Evolutionary conservation across 2,797 vertebrate genomes (phyloP), one percentile per base, ranked within the genome.

Genomic region (Anguilla pacifica): DNA sequence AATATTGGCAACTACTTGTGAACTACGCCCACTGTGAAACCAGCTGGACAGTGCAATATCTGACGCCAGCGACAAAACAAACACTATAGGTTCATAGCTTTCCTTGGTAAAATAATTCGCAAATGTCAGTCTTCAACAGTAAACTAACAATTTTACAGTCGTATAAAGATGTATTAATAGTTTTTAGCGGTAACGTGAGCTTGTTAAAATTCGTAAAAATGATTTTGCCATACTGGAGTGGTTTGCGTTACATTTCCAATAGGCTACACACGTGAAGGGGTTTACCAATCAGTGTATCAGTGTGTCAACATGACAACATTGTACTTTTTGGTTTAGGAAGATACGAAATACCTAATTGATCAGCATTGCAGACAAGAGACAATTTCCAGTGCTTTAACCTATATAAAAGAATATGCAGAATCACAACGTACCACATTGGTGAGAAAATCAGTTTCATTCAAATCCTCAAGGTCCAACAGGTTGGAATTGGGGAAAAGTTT

Each of bases 391-490:
- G 53, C 2, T 5, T 39, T 5, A 59, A 74, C 64, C 55, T 11
- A 13, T 59, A 57, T 77, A n/a, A 35, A 55, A 61, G 72, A 31
- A 59, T 25, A 85, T 82, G 57, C 46, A 61, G 79, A 72, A 59
- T 13, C 11, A 6, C 15, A 77, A 79, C 95, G 94, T 96, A 97
- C 96, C 96, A 96, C 95, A 95, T 95, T 97, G 94, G 93, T 96
- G 92, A 97, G 96, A 91, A 97, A 97, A 92, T 97, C 96, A 49
- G 95, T 94, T 91, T 97, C 96, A 88, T 95, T 96, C 91, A 97
- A 93, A 67, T 97, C 96, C 88, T 96, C 95, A 92, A 97, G 91
- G 93, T 97, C 96, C 94, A 97, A 93, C 89, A 97, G 96, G 87
- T 95, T 94, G 92, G 95, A 92, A 90, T 93, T 94, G 9, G 95